A percentile compares a stretch with the other conserved stretches of the same genome.
Conservation (phyloP, 2,797 vertebrate species). For the Pangasius larnaudii region DNA sequence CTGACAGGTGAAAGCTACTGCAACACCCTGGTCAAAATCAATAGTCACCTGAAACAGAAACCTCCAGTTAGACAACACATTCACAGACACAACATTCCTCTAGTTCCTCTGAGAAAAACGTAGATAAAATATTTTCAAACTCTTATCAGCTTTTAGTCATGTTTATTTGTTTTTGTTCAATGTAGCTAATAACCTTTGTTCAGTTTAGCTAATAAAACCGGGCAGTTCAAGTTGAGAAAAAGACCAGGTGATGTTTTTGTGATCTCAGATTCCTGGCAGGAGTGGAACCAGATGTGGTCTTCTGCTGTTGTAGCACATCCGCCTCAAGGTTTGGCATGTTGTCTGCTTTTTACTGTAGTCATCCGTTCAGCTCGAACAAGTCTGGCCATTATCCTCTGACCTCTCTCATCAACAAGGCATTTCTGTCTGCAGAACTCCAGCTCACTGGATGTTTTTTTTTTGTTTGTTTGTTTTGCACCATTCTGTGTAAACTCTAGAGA, state of each 20-base stretch:
- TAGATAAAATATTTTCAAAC: background rate
- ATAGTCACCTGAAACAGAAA: slow-evolving; percentile 85
- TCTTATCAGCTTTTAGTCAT: background rate
- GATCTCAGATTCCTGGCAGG: background rate
- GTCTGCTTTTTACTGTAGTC: background rate
- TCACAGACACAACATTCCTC: background rate
- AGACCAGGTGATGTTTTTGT: background rate
- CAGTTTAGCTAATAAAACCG: background rate
- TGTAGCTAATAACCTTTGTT: background rate
- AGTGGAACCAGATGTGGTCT: slow-evolving; percentile 8
- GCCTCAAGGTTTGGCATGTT: background rate
- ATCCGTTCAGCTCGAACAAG: background rate
- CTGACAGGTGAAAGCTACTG: slow-evolving; percentile 87
- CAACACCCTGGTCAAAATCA: slow-evolving; percentile 92
- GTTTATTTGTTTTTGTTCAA: background rate
- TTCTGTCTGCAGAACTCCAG: background rate
- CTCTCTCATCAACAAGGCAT: background rate
- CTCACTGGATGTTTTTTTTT: background rate
- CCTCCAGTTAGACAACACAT: slow-evolving; percentile 7
- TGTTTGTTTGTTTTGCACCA: background rate
- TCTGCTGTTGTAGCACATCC: background rate
- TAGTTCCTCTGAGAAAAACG: background rate
- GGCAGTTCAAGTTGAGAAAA: background rate
- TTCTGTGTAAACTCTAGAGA: background rate
- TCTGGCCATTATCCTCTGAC: background rate